Evolutionary conservation across 2,113 vertebrate genomes (phyloP).

Genomic region (Marcusenius ussheri): DNA sequence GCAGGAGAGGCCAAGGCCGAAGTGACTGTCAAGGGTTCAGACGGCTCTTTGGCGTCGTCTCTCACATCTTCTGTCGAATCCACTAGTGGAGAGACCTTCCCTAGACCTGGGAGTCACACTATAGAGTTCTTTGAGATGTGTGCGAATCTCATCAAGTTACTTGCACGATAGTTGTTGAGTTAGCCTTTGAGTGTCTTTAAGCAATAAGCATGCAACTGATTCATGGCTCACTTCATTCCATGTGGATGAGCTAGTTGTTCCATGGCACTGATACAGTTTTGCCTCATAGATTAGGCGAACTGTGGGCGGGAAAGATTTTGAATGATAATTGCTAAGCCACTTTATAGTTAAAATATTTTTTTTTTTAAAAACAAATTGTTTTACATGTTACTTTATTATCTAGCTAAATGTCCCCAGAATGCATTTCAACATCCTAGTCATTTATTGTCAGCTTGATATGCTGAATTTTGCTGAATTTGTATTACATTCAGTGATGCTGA

Average conservation of each 20-base stretch:
- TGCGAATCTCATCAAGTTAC: slow-evolving; percentile 97
- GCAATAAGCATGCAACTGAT: slow-evolving; percentile 94
- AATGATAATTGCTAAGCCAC: slow-evolving; percentile 47
- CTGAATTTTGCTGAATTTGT: slow-evolving; percentile 48
- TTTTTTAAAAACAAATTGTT: slow-evolving; percentile 39
- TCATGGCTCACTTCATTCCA: slow-evolving; percentile 75
- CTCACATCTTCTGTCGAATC: slow-evolving; percentile 84
- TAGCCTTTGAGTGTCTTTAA: slow-evolving; percentile 74
- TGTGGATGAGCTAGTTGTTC: slow-evolving; percentile 67
- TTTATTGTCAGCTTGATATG: slow-evolving; percentile 39
- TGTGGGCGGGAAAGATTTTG: slow-evolving; percentile 26
- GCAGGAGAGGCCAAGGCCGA: slow-evolving; percentile 59
- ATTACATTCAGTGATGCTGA: slow-evolving; percentile 42
- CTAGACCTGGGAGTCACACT: slow-evolving; percentile 91
- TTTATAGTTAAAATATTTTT: slow-evolving; percentile 40
- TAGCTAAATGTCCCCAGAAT: slow-evolving; percentile 23
- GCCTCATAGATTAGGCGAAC: slow-evolving; percentile 50
- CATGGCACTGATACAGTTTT: slow-evolving; percentile 66
- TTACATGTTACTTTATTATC: slow-evolving; percentile 39
- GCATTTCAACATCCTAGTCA: slow-evolving; percentile 33
- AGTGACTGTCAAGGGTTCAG: slow-evolving; percentile 63
- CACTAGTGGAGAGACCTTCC: slow-evolving; percentile 60
- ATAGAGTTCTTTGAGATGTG: slow-evolving; percentile 99
- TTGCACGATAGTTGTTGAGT: slow-evolving; percentile 76
- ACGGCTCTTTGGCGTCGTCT: slow-evolving; percentile 81